Percentiles rank a stretch among this genome's conserved stretches.
These are phyloP conservation scores for Cataglyphis livida DNA, from an alignment of 2,888 invertebrate species.

Conservation along the genomic window DNA sequence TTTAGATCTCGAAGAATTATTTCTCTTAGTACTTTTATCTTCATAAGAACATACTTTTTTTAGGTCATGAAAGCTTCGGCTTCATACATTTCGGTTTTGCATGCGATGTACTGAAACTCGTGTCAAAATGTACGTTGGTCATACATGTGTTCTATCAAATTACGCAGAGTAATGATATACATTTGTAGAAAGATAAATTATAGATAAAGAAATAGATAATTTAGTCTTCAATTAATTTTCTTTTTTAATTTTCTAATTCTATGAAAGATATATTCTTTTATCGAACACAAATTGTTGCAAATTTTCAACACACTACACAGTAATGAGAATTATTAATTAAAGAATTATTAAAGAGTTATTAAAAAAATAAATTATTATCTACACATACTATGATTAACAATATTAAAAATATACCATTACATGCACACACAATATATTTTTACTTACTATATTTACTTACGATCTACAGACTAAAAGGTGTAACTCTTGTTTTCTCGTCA, in stretches of 20 bases:
- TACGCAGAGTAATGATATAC: background rate
- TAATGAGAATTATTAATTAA: background rate
- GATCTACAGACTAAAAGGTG: background rate
- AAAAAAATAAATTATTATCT: background rate
- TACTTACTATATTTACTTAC: background rate
- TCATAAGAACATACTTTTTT: conserved; percentile 33
- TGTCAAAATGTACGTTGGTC: conserved; percentile 1
- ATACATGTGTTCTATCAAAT: background rate
- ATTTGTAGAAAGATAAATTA: conserved; percentile 8
- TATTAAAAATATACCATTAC: background rate
- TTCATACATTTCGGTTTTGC: conserved; percentile 72
- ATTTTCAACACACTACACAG: background rate
- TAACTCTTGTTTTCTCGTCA: background rate
- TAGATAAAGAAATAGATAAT: conserved; percentile 6
- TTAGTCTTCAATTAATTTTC: background rate
- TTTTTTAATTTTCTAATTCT: background rate
- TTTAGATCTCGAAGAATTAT: background rate
- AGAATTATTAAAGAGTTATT: background rate
- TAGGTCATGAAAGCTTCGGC: conserved; percentile 71
- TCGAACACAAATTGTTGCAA: background rate
- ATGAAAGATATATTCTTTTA: background rate
- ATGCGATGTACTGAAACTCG: conserved; percentile 61
- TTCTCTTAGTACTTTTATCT: background rate
- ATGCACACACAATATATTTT: background rate
- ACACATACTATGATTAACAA: background rate